Conservation (phyloP, 2,797 vertebrate genomes). For the Apogon hyalosoma region DNA sequence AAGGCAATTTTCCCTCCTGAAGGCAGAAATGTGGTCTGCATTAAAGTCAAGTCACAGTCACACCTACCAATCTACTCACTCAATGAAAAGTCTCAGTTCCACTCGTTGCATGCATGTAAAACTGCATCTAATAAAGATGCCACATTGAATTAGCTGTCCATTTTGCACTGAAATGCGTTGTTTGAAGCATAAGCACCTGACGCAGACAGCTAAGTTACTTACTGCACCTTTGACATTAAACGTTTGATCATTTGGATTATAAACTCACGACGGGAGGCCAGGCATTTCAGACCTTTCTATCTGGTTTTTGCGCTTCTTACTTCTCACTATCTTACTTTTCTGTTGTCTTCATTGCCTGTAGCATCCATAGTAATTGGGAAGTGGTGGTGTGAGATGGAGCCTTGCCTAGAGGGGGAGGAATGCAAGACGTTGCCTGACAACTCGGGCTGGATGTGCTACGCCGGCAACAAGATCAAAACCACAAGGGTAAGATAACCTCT, state of each 20-base stretch:
- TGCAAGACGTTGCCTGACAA: conserved; percentile 99
- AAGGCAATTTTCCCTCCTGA: conserved; percentile 79
- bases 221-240: conserved; percentile 8
- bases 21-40: conserved; percentile 68
- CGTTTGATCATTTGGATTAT: conserved; percentile 20
- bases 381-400: conserved; percentile 99
- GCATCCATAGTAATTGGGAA: conserved; percentile 95
- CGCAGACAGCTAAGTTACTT: background rate
- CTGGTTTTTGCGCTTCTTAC: conserved; percentile 21
- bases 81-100: conserved; percentile 53
- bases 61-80: conserved; percentile 57
- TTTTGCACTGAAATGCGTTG: conserved; percentile 2
- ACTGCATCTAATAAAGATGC: conserved; percentile 26
- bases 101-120: conserved; percentile 42
- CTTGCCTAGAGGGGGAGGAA: conserved; percentile 98
- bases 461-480: conserved; percentile 99
- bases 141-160: background rate
- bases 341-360: conserved; percentile 73
- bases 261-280: background rate
- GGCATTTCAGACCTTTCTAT: conserved; percentile 9
- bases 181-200: background rate
- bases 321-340: conserved; percentile 34
- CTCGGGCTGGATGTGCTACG: conserved; percentile 99
- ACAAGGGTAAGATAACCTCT: conserved; percentile 92
- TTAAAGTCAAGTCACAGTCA: conserved; percentile 76